Base-by-base conservation (phyloP, 23 tunicate species). In the Halocynthia roretzi region DNA sequence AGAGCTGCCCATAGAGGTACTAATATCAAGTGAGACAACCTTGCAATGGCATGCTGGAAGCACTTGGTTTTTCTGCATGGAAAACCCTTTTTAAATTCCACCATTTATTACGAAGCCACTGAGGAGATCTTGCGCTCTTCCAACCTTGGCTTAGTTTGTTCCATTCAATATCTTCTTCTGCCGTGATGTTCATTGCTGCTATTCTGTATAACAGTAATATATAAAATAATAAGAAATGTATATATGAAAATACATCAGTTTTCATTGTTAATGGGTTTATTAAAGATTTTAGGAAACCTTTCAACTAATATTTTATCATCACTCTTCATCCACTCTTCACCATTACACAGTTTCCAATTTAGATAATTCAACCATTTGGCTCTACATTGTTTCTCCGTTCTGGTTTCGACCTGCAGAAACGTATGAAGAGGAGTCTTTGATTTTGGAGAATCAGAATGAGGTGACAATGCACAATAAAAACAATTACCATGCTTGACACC, bases 91-190 rank as follows among this genome's bases (percentile, higher is more conserved):
- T 92, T 60, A 92, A 53, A 10, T 61, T 22, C 53, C 79, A 77
- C 98, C 98, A 92, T 73, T 92, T 92, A 7, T 50, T 49, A 20
- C 84, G 75, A 40, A 92, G 68, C 98, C 98, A 92, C 76, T 89
- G 83, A 8, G 98, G 98, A 10, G 98, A 92, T 8, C 98, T 70
- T 20, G 86, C 84, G 53, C 98, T 86, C 22, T 75, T 71, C 98
- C 98, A 92, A 6, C 85, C 92, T 22, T 64, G 56, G 68, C 86
- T 71, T 50, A 92, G 23, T 12, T 71, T 80, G 12, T 22, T 56
- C 98, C 98, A 92, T 52, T 86, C 80, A 54, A 92, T 86, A n/a
- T 92, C 93, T 44, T 92, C 89, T 48, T 92, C 98, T 7, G 86
- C 52, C 22, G 51, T 23, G 20, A 71, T 81, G 52, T 76, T 53